Percentiles rank a stretch among this genome's conserved stretches.
Evolutionary conservation across 2,113 vertebrate genomes (phyloP).

Genomic region (Thalassarche chlororhynchos): DNA sequence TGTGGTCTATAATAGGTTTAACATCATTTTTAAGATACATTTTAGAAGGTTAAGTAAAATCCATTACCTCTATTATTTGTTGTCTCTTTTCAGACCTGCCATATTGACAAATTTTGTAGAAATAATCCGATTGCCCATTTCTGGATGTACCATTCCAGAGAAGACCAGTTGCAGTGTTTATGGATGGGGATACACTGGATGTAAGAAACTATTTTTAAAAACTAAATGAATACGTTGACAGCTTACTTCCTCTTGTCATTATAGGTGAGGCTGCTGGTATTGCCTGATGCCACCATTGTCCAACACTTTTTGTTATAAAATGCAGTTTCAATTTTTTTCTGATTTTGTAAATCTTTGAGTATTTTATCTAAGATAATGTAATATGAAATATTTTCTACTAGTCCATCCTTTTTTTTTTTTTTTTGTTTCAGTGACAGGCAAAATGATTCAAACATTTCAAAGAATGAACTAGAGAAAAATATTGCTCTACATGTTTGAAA

Average conservation of each 20-base stretch:
- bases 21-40: not conserved
- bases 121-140: constrained; percentile 89
- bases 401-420: not conserved
- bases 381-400: not conserved
- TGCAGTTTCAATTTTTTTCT: not conserved
- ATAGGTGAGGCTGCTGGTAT: constrained; percentile 40
- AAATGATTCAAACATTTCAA: not conserved
- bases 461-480: not conserved
- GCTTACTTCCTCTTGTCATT: constrained; percentile 33
- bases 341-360: not conserved
- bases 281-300: not conserved
- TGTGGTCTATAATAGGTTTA: not conserved
- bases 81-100: constrained; percentile 80
- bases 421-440: not conserved
- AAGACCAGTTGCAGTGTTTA: constrained; percentile 91
- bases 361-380: not conserved
- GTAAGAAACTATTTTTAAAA: constrained; percentile 79
- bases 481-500: not conserved
- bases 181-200: constrained; percentile 97
- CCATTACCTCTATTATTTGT: not conserved
- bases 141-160: constrained; percentile 91
- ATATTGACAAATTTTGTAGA: constrained; percentile 85
- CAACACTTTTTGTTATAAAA: not conserved
- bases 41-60: not conserved
- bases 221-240: constrained; percentile 30